Base-by-base conservation (phyloP, 1,140 invertebrate species). In the Nephila pilipes region DNA sequence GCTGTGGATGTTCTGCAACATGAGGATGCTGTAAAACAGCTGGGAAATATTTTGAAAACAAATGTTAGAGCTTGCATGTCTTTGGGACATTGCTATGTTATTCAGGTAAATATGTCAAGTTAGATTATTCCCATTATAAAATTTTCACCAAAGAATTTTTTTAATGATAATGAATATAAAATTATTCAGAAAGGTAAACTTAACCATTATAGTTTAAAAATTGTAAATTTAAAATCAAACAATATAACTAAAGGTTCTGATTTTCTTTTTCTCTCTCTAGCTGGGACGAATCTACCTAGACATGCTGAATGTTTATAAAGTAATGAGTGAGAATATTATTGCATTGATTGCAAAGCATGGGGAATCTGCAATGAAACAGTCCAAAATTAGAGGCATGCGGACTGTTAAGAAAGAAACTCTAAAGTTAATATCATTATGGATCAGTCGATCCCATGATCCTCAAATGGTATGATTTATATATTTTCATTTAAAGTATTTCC, bases 291-390 rank as follows among this genome's bases (percentile, higher is more conserved):
- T 99, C 95, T 99, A 99, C 96, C 96, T 99, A 95, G 99, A 99
- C 96, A 99, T 99, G 99, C 96, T 99, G 90, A 99, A 99, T 96
- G 98, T 99, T 89, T 99, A 99, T 96, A 99, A 99, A 95, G 99
- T 98, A 85, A 99, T 99, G 97, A 99, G 98, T 95, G 98, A 99
- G 95, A 99, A 99, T 96, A 99, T 99, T 95, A 99, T 97, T 95
- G 97, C 98, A 96, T 99, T 99, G 63, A 99, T 99, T 95, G 97
- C 98, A 92, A 96, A 98, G 90, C 99, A 99, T 96, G 99, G 99
- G 29, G 98, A 99, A 95, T 97, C 96, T 94, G 99, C 99, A 18
- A 99, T 98, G 94, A 99, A 99, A 95, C 99, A 99, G 96, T 99
- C 99, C 16, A 96, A 99, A 60, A 99, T 99, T 94, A 99, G 99